Evolutionary conservation across 1,140 invertebrate genomes (phyloP), one percentile per base, ranked within the genome.

Genomic region (Drosophila prosaltans): DNA sequence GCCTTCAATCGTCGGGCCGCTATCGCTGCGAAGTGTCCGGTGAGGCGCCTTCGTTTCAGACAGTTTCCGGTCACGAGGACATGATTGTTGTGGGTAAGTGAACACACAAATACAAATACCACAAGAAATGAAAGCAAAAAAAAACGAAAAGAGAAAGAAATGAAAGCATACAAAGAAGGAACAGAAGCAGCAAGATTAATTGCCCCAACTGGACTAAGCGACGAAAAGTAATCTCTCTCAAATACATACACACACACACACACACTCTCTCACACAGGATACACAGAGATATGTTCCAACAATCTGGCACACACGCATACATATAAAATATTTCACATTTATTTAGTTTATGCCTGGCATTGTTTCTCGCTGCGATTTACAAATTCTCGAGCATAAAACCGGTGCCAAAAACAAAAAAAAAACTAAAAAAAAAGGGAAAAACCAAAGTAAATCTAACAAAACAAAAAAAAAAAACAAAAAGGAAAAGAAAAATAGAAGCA

Each of bases 1-100:
- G 95, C 78, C 92, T 96, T 65, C 93, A 95, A 80, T 95, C 95
- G 70, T 94, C 94, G 57, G 96, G 96, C 63, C 93, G 94, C 63
- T 97, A 96, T 93, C 94, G 95, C 82, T 97, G 96, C 88, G 96
- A 97, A 92, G 95, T 97, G 72, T 96, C 95, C 16, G 96, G 95
- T 21, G 96, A 97, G 92, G 96, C 95, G 55, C 95, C 95, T 45
- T 95, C 94, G 70, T 96, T 96, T 91, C 94, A 95, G 92, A 96
- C 96, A 55, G 95, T 96, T 74, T 95, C 95, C 65, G 95, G 95
- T 84, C 95, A 95, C 83, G 94, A 95, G 78, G 94, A 95, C 89
- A 96, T 96, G 95, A 93, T 94, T 77, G 95, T 96, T 81, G 95
- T 96, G 54, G 95, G 95, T 96, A 93, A 94, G 95, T 81, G 74